phyloP scores from a whole-genome alignment of 2,888 invertebrate genomes.

The Drosophila conformis region DNA sequence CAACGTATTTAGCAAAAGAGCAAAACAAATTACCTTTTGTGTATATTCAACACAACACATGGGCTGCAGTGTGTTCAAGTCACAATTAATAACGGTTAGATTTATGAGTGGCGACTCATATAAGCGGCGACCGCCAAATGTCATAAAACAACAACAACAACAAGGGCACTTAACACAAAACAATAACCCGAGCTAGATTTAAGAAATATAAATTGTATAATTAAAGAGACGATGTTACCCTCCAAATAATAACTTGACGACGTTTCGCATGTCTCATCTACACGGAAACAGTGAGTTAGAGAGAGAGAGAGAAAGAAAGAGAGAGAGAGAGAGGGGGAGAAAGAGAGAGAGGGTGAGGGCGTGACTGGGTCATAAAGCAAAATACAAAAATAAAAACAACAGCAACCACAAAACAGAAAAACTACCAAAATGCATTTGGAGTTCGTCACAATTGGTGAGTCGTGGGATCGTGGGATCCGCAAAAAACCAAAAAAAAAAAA shows the following conservation, averaged over 20 bases:
- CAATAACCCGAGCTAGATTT: constrained; percentile 43
- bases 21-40: neutral
- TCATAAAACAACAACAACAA: constrained; percentile 54
- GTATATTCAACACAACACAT: neutral
- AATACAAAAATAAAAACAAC: constrained; percentile 28
- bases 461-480: constrained; percentile 70
- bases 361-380: constrained; percentile 60
- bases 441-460: constrained; percentile 45
- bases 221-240: constrained; percentile 47
- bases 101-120: constrained; percentile 56
- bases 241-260: constrained; percentile 12
- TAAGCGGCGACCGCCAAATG: constrained; percentile 53
- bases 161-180: constrained; percentile 43
- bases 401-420: constrained; percentile 33
- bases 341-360: constrained; percentile 29
- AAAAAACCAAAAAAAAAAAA: neutral
- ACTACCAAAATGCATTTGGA: constrained; percentile 45
- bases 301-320: neutral
- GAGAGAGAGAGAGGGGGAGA: constrained; percentile 1
- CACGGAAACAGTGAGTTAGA: constrained; percentile 5
- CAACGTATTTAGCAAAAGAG: constrained; percentile 1
- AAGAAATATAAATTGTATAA: constrained; percentile 66
- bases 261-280: constrained; percentile 19
- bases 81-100: constrained; percentile 72
- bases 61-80: constrained; percentile 15